Evolutionary conservation across 1,140 invertebrate species (phyloP), one percentile per base, ranked within the genome.

Genomic region (Plectrocnemia conspersa): DNA sequence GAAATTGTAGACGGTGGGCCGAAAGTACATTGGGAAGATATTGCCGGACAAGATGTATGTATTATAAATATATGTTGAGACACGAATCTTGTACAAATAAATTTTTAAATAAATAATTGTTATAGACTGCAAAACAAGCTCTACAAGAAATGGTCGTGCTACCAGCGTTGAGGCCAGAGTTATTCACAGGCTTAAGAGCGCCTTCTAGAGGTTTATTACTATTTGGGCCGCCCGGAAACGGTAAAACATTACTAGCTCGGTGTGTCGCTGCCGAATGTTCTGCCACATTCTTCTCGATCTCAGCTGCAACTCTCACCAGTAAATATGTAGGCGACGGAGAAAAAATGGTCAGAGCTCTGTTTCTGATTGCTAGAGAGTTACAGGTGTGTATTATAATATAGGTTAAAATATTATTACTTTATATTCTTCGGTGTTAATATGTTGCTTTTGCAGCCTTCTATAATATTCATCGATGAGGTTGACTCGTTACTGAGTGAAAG

Each of bases 311-410:
- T 53, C 74, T 98, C n/a, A 98, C 93, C n/a, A 97, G 93, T 44
- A 99, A 98, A 64, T 91, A 93, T 74, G 92, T 98, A 2, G 96
- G 96, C 5, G 96, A 99, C 69, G 93, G 95, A 2, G 96, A 99
- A 72, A 98, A 98, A 76, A 82, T 98, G 71, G 95, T 99, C 11
- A 75, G 93, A 56, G 93, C 94, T 0, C 73, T 99, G 13, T 99
- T 99, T 76, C 85, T 89, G 29, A 91, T 97, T 27, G 95, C 96
- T 0, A 78, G 93, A 36, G 89, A 94, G 69, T 72, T 95, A 33
- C 92, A 93, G 74, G 72, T 74, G 61, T 56, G 10, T 24, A 38
- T 38, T 33, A 5, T 50, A 24, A 13, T 38, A n/a, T n/a, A n/a
- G n/a, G n/a, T n/a, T n/a, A n/a, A n/a, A n/a, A n/a, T n/a, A n/a